These are phyloP conservation scores for Styela plicata DNA, from an alignment of 23 tunicate species.

Conservation along the genomic window DNA sequence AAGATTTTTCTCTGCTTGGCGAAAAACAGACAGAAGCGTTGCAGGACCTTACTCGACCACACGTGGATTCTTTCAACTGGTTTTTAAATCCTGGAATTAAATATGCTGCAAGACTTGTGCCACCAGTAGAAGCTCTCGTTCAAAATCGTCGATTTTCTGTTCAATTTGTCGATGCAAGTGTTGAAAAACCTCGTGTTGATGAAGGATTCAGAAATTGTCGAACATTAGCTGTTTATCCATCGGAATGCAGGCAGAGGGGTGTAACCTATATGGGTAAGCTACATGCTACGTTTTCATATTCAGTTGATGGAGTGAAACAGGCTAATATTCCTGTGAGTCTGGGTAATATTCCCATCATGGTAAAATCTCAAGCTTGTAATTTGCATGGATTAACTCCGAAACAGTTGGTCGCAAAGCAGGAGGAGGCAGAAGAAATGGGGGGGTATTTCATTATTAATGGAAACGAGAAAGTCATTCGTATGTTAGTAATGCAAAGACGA, in stretches of 20 bases:
- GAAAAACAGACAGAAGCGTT: conserved; percentile 36
- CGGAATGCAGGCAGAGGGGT: conserved; percentile 77
- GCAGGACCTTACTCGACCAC: conserved; percentile 61
- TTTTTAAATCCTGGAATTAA: conserved; percentile 77
- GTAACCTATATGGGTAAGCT: conserved; percentile 46
- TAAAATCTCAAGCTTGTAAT: conserved; percentile 56
- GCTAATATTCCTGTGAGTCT: conserved; percentile 28
- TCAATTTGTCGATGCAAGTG: conserved; percentile 24
- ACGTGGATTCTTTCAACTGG: conserved; percentile 96
- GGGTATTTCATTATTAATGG: conserved; percentile 92
- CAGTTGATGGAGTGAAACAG: conserved; percentile 53
- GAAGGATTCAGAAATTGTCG: conserved; percentile 51
- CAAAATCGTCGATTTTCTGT: conserved; percentile 32
- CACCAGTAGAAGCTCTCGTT: conserved; percentile 49
- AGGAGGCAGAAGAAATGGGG: conserved; percentile 94
- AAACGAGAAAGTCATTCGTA: conserved; percentile 90
- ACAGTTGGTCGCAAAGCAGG: conserved; percentile 63
- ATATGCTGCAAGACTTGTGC: conserved; percentile 33
- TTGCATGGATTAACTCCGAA: conserved; percentile 61
- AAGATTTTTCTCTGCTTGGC: conserved; percentile 25
- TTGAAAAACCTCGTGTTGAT: conserved; percentile 67
- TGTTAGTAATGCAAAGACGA: conserved; percentile 73
- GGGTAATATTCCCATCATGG: conserved; percentile 78
- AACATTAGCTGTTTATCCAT: conserved; percentile 36
- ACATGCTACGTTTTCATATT: conserved; percentile 38